A percentile compares a stretch with the other conserved stretches of the same genome.
These are phyloP conservation scores for Alethe castanea DNA, from an alignment of 2,113 vertebrate genomes.

Conservation along the genomic window DNA sequence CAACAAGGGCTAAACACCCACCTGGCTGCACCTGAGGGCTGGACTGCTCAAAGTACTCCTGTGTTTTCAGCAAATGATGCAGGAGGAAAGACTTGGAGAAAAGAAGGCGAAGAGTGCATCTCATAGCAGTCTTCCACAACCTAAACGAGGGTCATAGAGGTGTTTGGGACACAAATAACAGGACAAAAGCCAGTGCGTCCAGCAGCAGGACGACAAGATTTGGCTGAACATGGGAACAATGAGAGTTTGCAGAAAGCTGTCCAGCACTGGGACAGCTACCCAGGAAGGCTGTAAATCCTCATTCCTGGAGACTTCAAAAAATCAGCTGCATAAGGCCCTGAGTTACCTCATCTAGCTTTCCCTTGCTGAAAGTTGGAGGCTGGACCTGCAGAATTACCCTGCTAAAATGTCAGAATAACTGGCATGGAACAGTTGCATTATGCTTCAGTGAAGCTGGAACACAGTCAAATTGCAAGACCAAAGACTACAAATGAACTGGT, in stretches of 20 bases:
- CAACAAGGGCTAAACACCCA: background rate
- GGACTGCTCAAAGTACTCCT: background rate
- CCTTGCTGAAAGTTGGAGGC: background rate
- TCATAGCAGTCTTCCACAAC: background rate
- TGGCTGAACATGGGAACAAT: background rate
- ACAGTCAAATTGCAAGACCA: background rate
- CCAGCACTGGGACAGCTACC: background rate
- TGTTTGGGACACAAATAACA: background rate
- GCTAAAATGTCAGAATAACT: background rate
- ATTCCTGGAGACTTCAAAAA: background rate
- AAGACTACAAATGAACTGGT: background rate
- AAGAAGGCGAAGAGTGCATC: background rate
- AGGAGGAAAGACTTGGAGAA: background rate
- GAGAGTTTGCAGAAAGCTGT: background rate
- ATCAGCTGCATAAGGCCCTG: background rate
- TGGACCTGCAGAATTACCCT: background rate
- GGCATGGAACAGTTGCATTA: background rate
- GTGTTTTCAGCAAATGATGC: background rate
- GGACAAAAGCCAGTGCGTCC: background rate
- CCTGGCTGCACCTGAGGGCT: background rate
- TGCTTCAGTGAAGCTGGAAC: background rate
- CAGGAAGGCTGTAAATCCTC: background rate
- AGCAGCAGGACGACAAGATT: background rate
- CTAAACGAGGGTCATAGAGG: accelerated
- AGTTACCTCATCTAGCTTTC: background rate